These are phyloP conservation scores for Eueides isabella DNA, from an alignment of 1,140 invertebrate genomes.

Conservation along the genomic window DNA sequence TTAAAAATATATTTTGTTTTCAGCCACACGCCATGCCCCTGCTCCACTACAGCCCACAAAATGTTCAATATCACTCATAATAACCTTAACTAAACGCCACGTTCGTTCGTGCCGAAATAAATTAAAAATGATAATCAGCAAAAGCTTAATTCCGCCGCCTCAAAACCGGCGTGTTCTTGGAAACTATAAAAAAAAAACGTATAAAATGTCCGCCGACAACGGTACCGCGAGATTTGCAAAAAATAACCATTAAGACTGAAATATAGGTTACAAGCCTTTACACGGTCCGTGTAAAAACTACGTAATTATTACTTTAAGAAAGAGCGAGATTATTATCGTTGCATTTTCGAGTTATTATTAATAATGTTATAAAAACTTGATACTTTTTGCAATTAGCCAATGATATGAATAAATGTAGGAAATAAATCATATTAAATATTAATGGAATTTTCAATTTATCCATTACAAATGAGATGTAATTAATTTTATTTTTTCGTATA, in stretches of 20 bases:
- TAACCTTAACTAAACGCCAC: constrained; percentile 12
- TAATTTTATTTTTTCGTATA: too few relatives aligned
- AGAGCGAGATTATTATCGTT: neutral
- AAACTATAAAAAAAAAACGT: constrained; percentile 53
- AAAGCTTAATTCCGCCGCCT: constrained; percentile 58
- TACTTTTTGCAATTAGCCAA: too few relatives aligned
- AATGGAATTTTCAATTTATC: too few relatives aligned
- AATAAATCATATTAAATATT: too few relatives aligned
- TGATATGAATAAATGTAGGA: too few relatives aligned
- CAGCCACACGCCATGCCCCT: too few relatives aligned
- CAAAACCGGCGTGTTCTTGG: constrained; percentile 53
- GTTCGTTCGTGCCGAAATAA: constrained; percentile 57
- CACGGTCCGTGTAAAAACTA: constrained; percentile 9
- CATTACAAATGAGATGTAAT: too few relatives aligned
- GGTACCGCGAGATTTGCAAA: constrained; percentile 56
- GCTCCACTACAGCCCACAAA: too few relatives aligned
- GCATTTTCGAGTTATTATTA: neutral
- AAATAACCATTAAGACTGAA: constrained; percentile 48
- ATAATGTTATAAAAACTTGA: too few relatives aligned
- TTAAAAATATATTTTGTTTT: too few relatives aligned
- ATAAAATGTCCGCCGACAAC: constrained; percentile 54
- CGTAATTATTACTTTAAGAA: constrained; percentile 5
- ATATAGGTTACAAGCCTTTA: constrained; percentile 48
- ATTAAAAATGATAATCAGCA: constrained; percentile 68
- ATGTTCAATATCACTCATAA: neutral